Percentiles rank a stretch among this genome's conserved stretches.
phyloP scores from a whole-genome alignment of 1,140 invertebrate species.

The Ctenoplectra terminalis region DNA sequence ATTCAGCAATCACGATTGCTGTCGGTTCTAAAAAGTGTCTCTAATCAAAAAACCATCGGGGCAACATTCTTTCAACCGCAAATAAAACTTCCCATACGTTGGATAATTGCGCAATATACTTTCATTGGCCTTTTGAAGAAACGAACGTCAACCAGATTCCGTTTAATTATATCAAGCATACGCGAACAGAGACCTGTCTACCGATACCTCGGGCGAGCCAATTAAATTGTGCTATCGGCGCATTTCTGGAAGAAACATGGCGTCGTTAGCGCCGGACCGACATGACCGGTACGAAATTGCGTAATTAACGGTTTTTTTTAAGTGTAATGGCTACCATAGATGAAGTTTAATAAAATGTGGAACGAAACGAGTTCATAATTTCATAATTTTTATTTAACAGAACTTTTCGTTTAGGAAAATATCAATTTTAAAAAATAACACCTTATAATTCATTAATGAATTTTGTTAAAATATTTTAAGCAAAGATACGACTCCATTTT shows the following conservation, averaged over 20 bases:
- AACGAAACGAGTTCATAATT: too few relatives aligned
- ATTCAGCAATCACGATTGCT: neutral
- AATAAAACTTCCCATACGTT: neutral
- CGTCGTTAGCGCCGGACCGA: too few relatives aligned
- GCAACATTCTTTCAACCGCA: neutral
- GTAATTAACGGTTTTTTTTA: neutral
- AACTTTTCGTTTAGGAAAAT: too few relatives aligned
- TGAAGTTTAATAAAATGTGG: too few relatives aligned
- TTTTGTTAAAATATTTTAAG: too few relatives aligned
- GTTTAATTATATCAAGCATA: conserved; percentile 20
- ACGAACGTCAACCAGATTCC: conserved; percentile 19
- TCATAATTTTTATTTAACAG: too few relatives aligned
- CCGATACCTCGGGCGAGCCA: conserved; percentile 3
- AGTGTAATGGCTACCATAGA: too few relatives aligned
- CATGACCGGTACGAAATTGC: neutral
- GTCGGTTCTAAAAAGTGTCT: neutral
- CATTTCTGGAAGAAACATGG: neutral
- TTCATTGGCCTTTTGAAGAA: conserved; percentile 42
- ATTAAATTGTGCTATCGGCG: neutral
- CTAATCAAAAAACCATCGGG: neutral
- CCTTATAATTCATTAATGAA: too few relatives aligned
- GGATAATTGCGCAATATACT: conserved; percentile 37
- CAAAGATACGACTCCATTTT: too few relatives aligned
- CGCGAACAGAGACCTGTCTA: neutral
- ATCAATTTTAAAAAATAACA: too few relatives aligned